phyloP scores from a whole-genome alignment of 2,888 invertebrate genomes.

The Amorpha juglandis region DNA sequence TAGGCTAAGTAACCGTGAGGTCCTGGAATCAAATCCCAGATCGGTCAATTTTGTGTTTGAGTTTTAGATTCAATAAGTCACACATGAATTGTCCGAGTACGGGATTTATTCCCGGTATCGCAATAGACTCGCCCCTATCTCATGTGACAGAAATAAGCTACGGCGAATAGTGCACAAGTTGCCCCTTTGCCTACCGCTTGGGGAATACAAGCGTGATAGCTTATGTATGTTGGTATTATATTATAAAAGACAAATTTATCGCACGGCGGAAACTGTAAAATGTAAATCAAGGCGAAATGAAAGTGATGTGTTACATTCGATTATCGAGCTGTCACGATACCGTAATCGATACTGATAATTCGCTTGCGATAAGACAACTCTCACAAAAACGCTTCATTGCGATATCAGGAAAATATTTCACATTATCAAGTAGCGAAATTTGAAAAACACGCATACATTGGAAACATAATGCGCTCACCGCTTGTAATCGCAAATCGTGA shows the following conservation, averaged over 20 bases:
- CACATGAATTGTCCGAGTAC: too few relatives aligned
- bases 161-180: too few relatives aligned
- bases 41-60: too few relatives aligned
- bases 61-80: too few relatives aligned
- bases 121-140: too few relatives aligned
- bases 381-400: constrained; percentile 44
- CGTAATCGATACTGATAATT: constrained; percentile 71
- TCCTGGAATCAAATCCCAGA: too few relatives aligned
- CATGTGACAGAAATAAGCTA: too few relatives aligned
- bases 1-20: too few relatives aligned
- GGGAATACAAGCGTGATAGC: neutral
- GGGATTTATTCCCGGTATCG: too few relatives aligned
- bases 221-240: neutral
- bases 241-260: neutral
- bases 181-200: too few relatives aligned
- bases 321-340: constrained; percentile 65
- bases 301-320: constrained; percentile 47
- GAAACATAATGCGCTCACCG: constrained; percentile 26
- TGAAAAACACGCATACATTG: constrained; percentile 37
- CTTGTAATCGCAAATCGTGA: constrained; percentile 37
- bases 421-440: constrained; percentile 30
- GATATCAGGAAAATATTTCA: constrained; percentile 35
- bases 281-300: constrained; percentile 48
- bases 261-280: constrained; percentile 33
- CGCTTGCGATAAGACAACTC: constrained; percentile 57